Conservation (phyloP, 2,888 invertebrate species). For the Pammene fasciana region DNA sequence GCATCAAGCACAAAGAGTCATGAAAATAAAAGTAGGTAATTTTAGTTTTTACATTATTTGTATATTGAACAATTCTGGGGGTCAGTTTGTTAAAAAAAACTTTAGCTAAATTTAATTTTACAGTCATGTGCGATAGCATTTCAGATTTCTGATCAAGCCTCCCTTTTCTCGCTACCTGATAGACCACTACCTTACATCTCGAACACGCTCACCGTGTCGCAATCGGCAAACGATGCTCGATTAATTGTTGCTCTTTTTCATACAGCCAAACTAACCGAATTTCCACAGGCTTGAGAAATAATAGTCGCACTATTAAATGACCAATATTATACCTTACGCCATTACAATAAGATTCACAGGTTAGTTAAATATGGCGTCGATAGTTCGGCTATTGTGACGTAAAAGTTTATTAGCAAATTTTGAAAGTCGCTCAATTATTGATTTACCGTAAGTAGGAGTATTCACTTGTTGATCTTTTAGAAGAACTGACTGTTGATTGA, state of each 20-base stretch:
- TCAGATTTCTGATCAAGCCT: too few species aligned
- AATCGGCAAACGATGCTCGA: conserved; percentile 62
- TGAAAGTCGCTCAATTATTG: conserved; percentile 21
- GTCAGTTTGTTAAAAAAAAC: too few species aligned
- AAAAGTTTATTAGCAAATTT: conserved; percentile 41
- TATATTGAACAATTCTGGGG: too few species aligned
- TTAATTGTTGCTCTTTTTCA: conserved; percentile 70
- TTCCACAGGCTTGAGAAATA: conserved; percentile 51
- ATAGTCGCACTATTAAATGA: neutral
- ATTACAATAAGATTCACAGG: neutral
- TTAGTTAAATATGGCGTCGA: neutral
- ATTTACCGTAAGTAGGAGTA: neutral
- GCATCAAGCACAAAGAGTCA: too few species aligned
- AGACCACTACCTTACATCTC: conserved; percentile 30
- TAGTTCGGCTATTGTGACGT: conserved; percentile 48
- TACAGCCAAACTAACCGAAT: conserved; percentile 59
- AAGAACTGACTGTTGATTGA: too few species aligned
- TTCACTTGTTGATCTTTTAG: conserved; percentile 3
- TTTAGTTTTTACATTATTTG: too few species aligned
- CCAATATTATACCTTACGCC: neutral
- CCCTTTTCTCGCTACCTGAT: neutral
- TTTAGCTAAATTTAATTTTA: too few species aligned
- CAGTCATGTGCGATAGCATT: too few species aligned
- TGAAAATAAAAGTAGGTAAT: too few species aligned
- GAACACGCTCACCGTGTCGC: conserved; percentile 37